Conservation (phyloP, 2,113 vertebrate species). For the Arizona elegans region DNA sequence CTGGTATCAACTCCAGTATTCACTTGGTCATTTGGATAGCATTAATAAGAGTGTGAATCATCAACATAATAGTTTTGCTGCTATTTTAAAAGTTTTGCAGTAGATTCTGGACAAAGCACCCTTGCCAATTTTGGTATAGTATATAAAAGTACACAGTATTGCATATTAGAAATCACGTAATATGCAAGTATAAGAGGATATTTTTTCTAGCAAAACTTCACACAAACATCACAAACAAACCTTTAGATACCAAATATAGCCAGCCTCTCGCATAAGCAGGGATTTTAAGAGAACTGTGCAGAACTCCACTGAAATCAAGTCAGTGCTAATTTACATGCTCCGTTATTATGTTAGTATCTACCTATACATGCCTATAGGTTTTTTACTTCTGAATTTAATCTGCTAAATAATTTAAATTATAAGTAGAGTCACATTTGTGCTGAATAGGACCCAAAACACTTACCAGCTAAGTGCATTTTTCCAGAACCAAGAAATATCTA, state of each 20-base stretch:
- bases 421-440: not conserved
- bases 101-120: not conserved
- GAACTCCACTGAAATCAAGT: slow-evolving; percentile 49
- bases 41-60: not conserved
- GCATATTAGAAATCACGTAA: slow-evolving; percentile 45
- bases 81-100: not conserved
- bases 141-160: not conserved
- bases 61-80: not conserved
- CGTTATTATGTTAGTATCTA: slow-evolving; percentile 68
- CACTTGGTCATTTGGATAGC: not conserved
- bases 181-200: not conserved
- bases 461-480: slow-evolving; percentile 20
- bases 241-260: slow-evolving; percentile 2
- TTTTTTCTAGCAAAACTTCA: slow-evolving; percentile 17
- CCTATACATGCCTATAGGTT: slow-evolving; percentile 48
- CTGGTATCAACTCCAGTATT: not conserved
- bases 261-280: not conserved
- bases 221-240: not conserved
- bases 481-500: slow-evolving; percentile 7
- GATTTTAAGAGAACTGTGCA: slow-evolving; percentile 4
- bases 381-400: slow-evolving; percentile 20
- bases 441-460: slow-evolving; percentile 42
- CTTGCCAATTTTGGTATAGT: not conserved
- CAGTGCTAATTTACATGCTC: slow-evolving; percentile 70
- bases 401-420: slow-evolving; percentile 25